phyloP scores from a whole-genome alignment of 2,888 invertebrate species.

The Odontothrips loti region DNA sequence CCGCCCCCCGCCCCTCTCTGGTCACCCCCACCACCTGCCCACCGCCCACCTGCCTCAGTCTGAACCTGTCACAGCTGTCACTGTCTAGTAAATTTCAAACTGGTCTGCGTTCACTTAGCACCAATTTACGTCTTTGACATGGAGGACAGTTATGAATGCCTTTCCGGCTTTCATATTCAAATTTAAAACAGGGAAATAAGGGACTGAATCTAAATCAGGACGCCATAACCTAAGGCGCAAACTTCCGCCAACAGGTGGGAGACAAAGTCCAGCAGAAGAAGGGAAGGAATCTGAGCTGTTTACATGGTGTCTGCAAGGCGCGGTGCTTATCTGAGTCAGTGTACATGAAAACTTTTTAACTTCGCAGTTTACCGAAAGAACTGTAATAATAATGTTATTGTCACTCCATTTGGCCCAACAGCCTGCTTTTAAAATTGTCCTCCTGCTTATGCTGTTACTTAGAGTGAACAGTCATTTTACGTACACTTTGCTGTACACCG shows the following conservation, averaged over 20 bases:
- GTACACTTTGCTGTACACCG: conserved; percentile 5
- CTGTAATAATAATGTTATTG: conserved; percentile 9
- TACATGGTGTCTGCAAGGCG: not conserved
- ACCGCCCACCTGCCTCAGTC: too few species aligned
- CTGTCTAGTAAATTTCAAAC: too few species aligned
- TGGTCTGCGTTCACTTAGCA: too few species aligned
- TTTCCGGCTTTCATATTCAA: not conserved
- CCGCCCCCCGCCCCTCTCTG: too few species aligned
- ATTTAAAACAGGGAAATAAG: not conserved
- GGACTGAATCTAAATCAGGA: not conserved
- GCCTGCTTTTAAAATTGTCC: conserved; percentile 11
- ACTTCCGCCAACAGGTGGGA: conserved; percentile 23
- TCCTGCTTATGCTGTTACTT: not conserved
- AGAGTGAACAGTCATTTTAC: conserved; percentile 14
- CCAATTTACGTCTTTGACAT: too few species aligned
- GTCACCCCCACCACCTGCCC: too few species aligned
- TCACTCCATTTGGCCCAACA: conserved; percentile 1
- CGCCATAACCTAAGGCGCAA: not conserved
- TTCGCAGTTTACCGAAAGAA: not conserved
- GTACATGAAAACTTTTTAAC: not conserved
- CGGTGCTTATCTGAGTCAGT: not conserved
- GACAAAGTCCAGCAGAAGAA: not conserved
- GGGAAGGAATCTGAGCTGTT: not conserved
- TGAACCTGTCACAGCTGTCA: too few species aligned
- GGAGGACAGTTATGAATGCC: too few species aligned